Conservation (phyloP, 2,888 invertebrate genomes). For the Anaspis maculata region DNA sequence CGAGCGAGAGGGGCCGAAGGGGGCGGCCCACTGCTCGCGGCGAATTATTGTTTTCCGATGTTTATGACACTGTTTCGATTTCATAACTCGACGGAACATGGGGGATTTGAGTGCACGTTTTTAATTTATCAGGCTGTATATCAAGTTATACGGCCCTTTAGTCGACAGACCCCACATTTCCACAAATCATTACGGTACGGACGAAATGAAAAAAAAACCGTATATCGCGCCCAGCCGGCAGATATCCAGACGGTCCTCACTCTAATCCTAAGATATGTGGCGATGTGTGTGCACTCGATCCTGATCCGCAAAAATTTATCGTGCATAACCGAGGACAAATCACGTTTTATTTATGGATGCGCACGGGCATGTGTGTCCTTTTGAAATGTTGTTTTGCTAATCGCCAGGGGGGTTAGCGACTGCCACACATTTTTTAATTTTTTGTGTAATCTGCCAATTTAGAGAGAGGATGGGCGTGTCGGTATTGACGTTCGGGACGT, state of each 20-base stretch:
- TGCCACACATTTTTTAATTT: no score
- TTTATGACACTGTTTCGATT: constrained; percentile 46
- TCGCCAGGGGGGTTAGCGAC: no score
- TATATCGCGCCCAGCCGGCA: constrained; percentile 24
- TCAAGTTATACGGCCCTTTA: constrained; percentile 37
- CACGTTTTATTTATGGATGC: no score
- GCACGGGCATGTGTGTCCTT: no score
- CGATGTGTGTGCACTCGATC: constrained; percentile 16
- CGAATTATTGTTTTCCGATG: constrained; percentile 46
- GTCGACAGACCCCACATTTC: constrained; percentile 36
- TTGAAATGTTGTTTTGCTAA: no score
- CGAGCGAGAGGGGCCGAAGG: constrained; percentile 28
- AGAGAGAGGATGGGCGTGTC: no score
- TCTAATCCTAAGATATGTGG: constrained; percentile 32
- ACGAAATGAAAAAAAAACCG: constrained; percentile 39
- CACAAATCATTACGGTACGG: constrained; percentile 39
- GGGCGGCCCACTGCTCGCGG: constrained; percentile 31
- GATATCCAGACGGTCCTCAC: constrained; percentile 26
- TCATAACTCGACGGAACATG: constrained; percentile 42
- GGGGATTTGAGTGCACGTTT: constrained; percentile 40
- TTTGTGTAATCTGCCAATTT: no score
- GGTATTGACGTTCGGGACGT: no score
- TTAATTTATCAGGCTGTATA: constrained; percentile 46
- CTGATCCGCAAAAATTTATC: constrained; percentile 25
- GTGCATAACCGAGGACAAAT: constrained; percentile 1